Percentiles rank a stretch among this genome's conserved stretches.
These are phyloP conservation scores for Poeciliopsis retropinna DNA, from an alignment of 2,113 vertebrate genomes.

Conservation along the genomic window DNA sequence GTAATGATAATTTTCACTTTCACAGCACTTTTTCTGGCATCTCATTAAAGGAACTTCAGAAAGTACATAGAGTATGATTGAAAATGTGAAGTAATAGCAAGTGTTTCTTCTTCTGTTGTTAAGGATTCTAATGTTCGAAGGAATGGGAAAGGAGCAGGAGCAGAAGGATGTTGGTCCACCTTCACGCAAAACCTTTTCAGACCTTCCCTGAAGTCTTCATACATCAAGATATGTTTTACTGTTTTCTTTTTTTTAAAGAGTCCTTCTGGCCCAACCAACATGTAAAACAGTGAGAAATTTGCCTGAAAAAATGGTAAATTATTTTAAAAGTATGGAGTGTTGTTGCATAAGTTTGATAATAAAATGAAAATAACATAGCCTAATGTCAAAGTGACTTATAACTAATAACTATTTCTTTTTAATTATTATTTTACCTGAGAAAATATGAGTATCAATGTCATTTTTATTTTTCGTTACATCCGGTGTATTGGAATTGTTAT, in stretches of 20 bases:
- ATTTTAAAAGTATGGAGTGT: neutral
- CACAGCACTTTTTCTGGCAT: neutral
- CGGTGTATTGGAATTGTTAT: neutral
- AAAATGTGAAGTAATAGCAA: neutral
- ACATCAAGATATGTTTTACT: neutral
- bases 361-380: neutral
- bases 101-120: slow-evolving; percentile 9
- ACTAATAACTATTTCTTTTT: no score
- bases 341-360: neutral
- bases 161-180: slow-evolving; percentile 72
- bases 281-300: neutral
- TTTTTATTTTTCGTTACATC: neutral
- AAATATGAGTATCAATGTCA: neutral
- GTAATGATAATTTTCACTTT: no score
- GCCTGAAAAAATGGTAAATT: neutral
- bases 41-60: neutral
- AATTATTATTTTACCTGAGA: neutral
- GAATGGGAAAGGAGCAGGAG: slow-evolving; percentile 78
- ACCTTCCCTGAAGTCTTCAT: slow-evolving; percentile 74
- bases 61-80: neutral
- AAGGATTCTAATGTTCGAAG: slow-evolving; percentile 87
- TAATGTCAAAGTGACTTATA: no score
- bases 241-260: neutral
- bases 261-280: neutral
- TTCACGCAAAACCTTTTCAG: slow-evolving; percentile 79